Base-by-base conservation (phyloP, 2,888 invertebrate species). In the Pyrgus malvae region DNA sequence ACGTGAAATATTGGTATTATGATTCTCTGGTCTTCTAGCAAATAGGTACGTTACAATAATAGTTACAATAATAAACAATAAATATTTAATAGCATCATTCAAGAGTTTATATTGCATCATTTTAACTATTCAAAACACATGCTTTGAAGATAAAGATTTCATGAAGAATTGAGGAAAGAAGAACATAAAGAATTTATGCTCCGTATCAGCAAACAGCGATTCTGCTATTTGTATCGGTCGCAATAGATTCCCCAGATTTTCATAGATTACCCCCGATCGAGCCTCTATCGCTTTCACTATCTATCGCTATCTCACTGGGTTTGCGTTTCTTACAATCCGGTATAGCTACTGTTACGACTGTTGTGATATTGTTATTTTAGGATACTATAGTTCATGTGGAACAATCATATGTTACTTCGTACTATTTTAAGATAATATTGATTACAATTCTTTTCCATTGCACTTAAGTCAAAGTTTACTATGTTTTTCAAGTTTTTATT, bases 131-230 rank as follows among this genome's bases (percentile, higher is more conserved):
- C 19, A 5, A 23, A 41, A 41, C 40, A 49, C 49, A 40, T 40
- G 49, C 17, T 31, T 49, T 35, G 29, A 33, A 49, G 11, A 11
- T 11, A 19, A n/a, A n/a, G n/a, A n/a, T n/a, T n/a, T n/a, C n/a
- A n/a, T n/a, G n/a, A n/a, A n/a, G n/a, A n/a, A n/a, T n/a, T n/a
- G n/a, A n/a, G n/a, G n/a, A n/a, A n/a, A n/a, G n/a, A n/a, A n/a
- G n/a, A n/a, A n/a, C n/a, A 50, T 50, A 50, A 42, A 42, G 25
- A 42, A 50, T 50, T 50, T 42, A 50, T 42, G 35, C 25, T 14
- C 42, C 17, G 41, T 9, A 42, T 50, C 35, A 33, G 33, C 42
- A 35, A 11, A 21, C 16, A 37, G 38, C 21, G 38, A 21, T 38
- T 21, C 14, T 1, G 8, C 35, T 14, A 38, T 38, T 38, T 40